A percentile compares a stretch with the other conserved stretches of the same genome.
These are phyloP conservation scores for Dynastes maya DNA, from an alignment of 2,888 invertebrate species.

Conservation along the genomic window DNA sequence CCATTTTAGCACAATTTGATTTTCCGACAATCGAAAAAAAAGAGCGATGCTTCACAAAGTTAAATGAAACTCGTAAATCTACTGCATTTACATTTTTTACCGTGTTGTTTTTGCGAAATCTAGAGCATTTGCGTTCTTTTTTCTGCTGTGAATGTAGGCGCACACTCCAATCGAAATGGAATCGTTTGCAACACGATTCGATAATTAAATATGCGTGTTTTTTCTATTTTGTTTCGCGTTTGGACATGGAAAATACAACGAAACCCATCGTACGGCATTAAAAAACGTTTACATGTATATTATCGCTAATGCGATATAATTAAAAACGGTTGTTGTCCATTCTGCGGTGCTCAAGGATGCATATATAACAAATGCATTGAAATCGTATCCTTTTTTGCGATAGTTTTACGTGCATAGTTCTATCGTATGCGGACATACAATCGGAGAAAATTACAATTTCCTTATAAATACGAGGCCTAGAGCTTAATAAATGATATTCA, in stretches of 20 bases:
- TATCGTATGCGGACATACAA: neutral
- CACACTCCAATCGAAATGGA: conserved; percentile 25
- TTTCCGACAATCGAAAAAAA: conserved; percentile 12
- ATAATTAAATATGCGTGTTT: conserved; percentile 32
- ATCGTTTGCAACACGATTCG: conserved; percentile 25
- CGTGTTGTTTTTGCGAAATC: neutral
- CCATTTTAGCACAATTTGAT: conserved; percentile 13
- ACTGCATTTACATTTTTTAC: conserved; percentile 12
- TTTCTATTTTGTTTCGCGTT: conserved; percentile 16
- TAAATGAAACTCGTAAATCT: conserved; percentile 29
- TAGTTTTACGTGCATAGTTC: neutral
- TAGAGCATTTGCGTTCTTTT: conserved; percentile 19
- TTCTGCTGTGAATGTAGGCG: neutral
- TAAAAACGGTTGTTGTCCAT: neutral
- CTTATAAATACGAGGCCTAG: neutral
- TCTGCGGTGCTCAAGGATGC: conserved; percentile 4
- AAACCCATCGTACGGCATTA: neutral
- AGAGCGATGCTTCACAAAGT: conserved; percentile 18
- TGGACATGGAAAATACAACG: conserved; percentile 4
- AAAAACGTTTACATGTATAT: neutral
- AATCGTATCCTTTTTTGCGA: neutral
- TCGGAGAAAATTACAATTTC: neutral
- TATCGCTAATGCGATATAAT: conserved; percentile 13
- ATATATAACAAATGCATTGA: conserved; percentile 7
- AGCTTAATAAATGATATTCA: conserved; percentile 5